Base-by-base conservation (phyloP, 1,140 invertebrate species). In the Hypsibius dujardini region DNA sequence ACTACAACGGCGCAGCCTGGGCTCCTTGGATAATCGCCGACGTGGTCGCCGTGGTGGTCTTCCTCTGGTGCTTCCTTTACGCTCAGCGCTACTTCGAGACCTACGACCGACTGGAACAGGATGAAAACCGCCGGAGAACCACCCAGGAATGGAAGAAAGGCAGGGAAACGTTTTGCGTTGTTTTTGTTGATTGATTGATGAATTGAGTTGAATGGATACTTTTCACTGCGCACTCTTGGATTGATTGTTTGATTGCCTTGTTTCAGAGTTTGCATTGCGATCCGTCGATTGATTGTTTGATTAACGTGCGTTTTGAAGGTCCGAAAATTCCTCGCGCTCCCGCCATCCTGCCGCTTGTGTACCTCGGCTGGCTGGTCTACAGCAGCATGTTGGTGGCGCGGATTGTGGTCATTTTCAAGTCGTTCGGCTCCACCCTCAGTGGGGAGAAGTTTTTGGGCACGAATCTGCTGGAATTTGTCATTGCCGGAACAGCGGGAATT, bases 401-500 rank as follows among this genome's bases (percentile, higher is more conserved):
- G 62, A 67, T 67, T 42, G 62, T 42, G 3, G 62, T 67, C 62
- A 67, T 67, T 45, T 67, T 67, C 62, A 67, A 67, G 42, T 15
- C 62, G 42, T 67, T 67, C 42, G 62, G 62, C 3, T 45, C 62
- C 3, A 7, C 7, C 3, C 62, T 67, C 12, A 7, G 12, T 7
- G 62, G 62, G 12, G 62, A 67, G 42, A 3, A 67, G 3, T 12
- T 7, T 7, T 67, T 12, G 62, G 62, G 62, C 12, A 67, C 62
- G 62, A 67, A 67, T 42, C 62, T 67, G 62, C 62, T 67, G 3
- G 62, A 67, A 45, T 67, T 67, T 67, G 62, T 42, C 12, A 67
- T 67, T 15, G 42, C 62, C 0, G 62, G 62, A 15, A 67, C 62
- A 15, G 62, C 3, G 3, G 62, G 62, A 45, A 42, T 67, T 0